Base-by-base conservation (phyloP, 1,140 invertebrate species). In the Drosophila guanche region DNA sequence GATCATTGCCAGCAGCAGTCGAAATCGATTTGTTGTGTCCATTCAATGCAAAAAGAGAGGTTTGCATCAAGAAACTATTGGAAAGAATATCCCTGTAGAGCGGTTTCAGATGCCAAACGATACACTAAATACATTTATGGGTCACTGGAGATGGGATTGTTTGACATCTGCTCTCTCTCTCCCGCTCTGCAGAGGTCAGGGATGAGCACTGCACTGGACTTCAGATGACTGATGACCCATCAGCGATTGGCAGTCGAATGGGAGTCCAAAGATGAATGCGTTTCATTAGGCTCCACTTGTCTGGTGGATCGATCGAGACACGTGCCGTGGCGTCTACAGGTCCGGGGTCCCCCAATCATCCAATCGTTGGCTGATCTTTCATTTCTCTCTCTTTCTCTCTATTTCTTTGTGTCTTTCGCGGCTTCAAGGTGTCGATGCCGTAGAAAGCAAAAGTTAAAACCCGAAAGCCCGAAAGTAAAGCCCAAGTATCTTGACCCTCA, bases 401-500 rank as follows among this genome's bases (percentile, higher is more conserved):
- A 10, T 37, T 0, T 29, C 27, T 8, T 2, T 29, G 5, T 37
- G 0, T 37, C 4, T 37, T 10, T 40, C 61, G 6, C 23, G 22
- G 23, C 33, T 43, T 22, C 23, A 33, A 52, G 50, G 50, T 40
- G 33, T 37, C 33, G 10, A 37, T 37, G 16, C 16, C 12, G 66
- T 69, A 69, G 66, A 69, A 69, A 69, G 66, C 66, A 69, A 68
- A 69, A 68, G 62, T 48, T 16, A 1, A 14, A 60, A 41, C 27
- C 45, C 45, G 25, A 85, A 85, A 79, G 76, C 70, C 70, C 78
- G 62, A 68, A 69, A 68, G 33, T 33, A 68, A 68, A 27, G 48
- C 43, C 63, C 63, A 85, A 81, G 83, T 88, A 77, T 86, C 83
- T 86, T 86, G 81, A 86, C 81, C 81, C 81, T 86, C 81, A 85